Conservation (phyloP, 2,888 invertebrate species). For the Cheilosia grossa region DNA sequence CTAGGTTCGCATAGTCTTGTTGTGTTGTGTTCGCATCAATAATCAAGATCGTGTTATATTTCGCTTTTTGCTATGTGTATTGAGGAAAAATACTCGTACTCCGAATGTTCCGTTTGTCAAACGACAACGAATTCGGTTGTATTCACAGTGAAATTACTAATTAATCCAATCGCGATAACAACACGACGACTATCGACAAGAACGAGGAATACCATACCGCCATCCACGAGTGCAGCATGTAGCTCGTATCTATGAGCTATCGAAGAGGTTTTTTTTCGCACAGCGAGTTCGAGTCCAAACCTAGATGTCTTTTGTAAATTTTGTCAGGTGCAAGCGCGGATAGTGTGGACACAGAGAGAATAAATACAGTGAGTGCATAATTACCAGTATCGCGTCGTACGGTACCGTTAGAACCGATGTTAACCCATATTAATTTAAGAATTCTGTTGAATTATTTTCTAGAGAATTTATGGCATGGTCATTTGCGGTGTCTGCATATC, state of each 20-base stretch:
- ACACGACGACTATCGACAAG: constrained; percentile 27
- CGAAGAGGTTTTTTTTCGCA: constrained; percentile 56
- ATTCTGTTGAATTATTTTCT: constrained; percentile 69
- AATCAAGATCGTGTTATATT: constrained; percentile 64
- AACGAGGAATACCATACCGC: constrained; percentile 29
- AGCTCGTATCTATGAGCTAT: constrained; percentile 69
- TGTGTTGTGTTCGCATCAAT: constrained; percentile 59
- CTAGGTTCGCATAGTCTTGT: constrained; percentile 66
- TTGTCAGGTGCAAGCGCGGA: constrained; percentile 70
- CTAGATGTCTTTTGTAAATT: constrained; percentile 51
- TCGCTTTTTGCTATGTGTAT: constrained; percentile 23
- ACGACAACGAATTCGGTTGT: constrained; percentile 67
- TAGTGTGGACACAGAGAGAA: constrained; percentile 61
- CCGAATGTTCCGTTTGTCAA: constrained; percentile 57
- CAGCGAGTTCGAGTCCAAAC: not conserved
- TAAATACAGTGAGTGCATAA: constrained; percentile 60
- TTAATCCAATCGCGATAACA: constrained; percentile 67
- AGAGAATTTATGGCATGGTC: constrained; percentile 68
- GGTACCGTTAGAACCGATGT: constrained; percentile 72
- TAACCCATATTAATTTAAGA: constrained; percentile 74
- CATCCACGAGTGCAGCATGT: constrained; percentile 27
- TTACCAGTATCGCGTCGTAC: constrained; percentile 40
- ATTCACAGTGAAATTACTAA: constrained; percentile 68
- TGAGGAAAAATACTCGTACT: constrained; percentile 20
- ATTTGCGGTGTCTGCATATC: constrained; percentile 72